Evolutionary conservation across 2,888 invertebrate species (phyloP).

Genomic region (Barypeithes pellucidus): DNA sequence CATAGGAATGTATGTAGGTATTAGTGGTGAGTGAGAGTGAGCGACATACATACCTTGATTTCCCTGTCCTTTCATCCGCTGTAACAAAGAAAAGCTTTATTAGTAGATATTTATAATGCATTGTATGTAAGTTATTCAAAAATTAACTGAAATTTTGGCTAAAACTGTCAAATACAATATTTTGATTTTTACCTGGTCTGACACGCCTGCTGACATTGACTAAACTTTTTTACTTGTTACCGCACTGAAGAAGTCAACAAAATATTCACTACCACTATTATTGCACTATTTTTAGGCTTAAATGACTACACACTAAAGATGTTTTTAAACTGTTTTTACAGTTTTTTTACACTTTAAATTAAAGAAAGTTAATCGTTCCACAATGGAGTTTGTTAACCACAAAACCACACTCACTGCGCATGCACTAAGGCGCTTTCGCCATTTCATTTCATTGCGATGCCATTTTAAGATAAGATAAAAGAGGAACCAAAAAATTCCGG

Average conservation of each 20-base stretch:
- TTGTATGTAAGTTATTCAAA: slow-evolving; percentile 56
- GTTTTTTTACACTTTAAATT: slow-evolving; percentile 42
- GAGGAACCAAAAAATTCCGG: neutral
- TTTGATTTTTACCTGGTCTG: slow-evolving; percentile 84
- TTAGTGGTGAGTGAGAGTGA: neutral
- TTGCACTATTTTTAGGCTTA: slow-evolving; percentile 44
- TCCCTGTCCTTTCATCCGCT: slow-evolving; percentile 92
- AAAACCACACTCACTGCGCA: slow-evolving; percentile 33
- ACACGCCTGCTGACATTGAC: slow-evolving; percentile 94
- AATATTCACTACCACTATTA: slow-evolving; percentile 48
- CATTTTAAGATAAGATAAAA: neutral
- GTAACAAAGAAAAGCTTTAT: slow-evolving; percentile 75
- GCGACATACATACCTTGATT: slow-evolving; percentile 77
- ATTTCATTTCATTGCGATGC: neutral
- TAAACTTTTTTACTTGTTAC: slow-evolving; percentile 74
- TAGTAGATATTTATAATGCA: slow-evolving; percentile 61
- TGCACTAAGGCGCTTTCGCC: slow-evolving; percentile 27
- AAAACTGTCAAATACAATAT: slow-evolving; percentile 67
- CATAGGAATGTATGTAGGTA: neutral
- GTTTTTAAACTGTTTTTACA: slow-evolving; percentile 35
- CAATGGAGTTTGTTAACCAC: slow-evolving; percentile 51
- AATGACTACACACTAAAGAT: slow-evolving; percentile 44
- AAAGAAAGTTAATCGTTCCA: slow-evolving; percentile 44
- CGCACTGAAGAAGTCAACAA: slow-evolving; percentile 43
- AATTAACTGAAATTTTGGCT: slow-evolving; percentile 52